These are phyloP conservation scores for Pollicipes pollicipes DNA, from an alignment of 1,140 invertebrate species.

Conservation along the genomic window DNA sequence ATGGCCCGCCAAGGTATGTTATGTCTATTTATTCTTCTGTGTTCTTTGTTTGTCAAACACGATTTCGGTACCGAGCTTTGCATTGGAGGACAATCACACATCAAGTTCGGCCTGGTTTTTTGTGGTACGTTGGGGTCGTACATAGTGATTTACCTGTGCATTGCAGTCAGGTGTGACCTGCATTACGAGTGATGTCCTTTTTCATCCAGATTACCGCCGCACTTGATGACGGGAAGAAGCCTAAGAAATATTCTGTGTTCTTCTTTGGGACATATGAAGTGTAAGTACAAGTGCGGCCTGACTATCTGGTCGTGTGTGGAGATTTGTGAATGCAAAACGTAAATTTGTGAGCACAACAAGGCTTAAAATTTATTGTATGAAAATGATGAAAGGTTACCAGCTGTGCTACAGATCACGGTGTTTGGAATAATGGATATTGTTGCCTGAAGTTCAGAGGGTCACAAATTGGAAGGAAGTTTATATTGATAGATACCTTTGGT, in stretches of 20 bases:
- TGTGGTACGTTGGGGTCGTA: neutral
- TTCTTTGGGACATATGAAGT: neutral
- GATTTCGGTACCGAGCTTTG: neutral
- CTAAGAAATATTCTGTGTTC: neutral
- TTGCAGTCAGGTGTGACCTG: no score
- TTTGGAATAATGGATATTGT: no score
- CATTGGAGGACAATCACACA: neutral
- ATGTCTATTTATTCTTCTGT: neutral
- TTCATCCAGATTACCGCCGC: neutral
- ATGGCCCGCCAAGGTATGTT: neutral
- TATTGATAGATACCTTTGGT: no score
- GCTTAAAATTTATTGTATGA: no score
- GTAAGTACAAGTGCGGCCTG: neutral
- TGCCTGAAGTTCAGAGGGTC: no score
- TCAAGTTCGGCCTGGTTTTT: neutral
- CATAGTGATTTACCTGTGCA: no score
- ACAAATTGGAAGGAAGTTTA: no score
- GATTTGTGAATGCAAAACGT: no score
- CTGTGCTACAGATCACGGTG: no score
- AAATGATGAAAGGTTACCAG: no score
- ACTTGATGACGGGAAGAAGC: neutral
- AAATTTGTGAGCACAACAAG: no score
- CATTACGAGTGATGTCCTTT: neutral
- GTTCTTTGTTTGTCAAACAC: neutral
- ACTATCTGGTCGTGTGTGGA: no score